phyloP scores from a whole-genome alignment of 1,140 invertebrate species.

The Saccostrea cuccullata region DNA sequence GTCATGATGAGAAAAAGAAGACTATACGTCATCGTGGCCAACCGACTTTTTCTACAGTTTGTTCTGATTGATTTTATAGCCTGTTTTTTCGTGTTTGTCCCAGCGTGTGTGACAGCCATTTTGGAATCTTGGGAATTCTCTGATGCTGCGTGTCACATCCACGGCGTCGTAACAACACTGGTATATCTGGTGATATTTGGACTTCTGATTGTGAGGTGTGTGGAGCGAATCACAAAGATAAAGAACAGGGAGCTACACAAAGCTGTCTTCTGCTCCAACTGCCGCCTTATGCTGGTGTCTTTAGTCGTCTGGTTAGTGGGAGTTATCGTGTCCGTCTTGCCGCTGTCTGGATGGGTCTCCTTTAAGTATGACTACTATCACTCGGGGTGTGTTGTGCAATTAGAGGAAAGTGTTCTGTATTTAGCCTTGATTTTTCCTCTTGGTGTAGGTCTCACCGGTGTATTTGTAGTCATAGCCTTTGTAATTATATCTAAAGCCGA shows the following conservation, averaged over 20 bases:
- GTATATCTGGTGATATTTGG: conserved; percentile 38
- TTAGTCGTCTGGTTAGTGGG: conserved; percentile 28
- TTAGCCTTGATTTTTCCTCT: conserved; percentile 24
- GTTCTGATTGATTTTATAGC: conserved; percentile 38
- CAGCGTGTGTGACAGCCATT: conserved; percentile 40
- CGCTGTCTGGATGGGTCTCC: conserved; percentile 37
- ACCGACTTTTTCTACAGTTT: conserved; percentile 42
- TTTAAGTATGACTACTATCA: conserved; percentile 49
- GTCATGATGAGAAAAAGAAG: conserved; percentile 26
- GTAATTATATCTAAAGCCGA: conserved; percentile 15
- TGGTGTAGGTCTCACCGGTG: conserved; percentile 9
- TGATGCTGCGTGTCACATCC: conserved; percentile 15
- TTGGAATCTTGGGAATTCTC: conserved; percentile 44
- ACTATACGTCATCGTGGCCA: not conserved
- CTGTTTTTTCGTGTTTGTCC: conserved; percentile 39
- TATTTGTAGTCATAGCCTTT: conserved; percentile 19
- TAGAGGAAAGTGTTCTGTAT: conserved; percentile 20
- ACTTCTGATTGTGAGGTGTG: conserved; percentile 19
- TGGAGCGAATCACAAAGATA: conserved; percentile 42
- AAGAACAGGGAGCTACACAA: conserved; percentile 19
- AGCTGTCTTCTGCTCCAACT: conserved; percentile 31
- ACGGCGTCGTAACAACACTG: conserved; percentile 32
- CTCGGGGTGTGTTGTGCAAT: conserved; percentile 36
- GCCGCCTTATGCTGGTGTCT: not conserved
- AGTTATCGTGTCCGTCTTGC: conserved; percentile 14